Percentiles rank a stretch among this genome's conserved stretches.
Conservation (phyloP, 2,113 vertebrate genomes). For the Callaeas wilsoni region DNA sequence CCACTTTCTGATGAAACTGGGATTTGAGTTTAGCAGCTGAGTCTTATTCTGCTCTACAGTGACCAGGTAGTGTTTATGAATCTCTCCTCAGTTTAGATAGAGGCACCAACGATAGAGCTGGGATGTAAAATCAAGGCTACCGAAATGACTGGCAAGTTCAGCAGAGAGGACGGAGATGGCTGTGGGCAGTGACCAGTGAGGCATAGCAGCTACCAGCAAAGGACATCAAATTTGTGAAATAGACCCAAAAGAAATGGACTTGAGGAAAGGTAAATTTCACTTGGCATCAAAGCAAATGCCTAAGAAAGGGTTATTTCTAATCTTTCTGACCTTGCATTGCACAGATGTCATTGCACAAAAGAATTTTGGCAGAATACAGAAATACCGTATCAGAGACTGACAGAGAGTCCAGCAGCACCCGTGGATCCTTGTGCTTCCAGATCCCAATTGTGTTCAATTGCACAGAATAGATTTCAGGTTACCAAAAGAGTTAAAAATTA, state of each 20-base stretch:
- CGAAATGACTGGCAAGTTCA: not conserved
- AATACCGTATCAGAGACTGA: not conserved
- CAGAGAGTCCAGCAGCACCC: rapidly evolving
- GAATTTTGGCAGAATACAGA: not conserved
- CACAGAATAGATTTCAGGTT: not conserved
- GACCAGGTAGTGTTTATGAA: not conserved
- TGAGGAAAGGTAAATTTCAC: not conserved
- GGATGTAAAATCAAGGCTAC: not conserved
- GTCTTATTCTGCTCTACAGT: not conserved
- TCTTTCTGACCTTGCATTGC: not conserved
- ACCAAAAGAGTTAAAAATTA: not conserved
- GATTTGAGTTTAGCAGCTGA: not conserved
- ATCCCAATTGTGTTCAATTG: not conserved
- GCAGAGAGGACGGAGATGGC: not conserved
- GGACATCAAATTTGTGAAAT: not conserved
- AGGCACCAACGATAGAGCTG: not conserved
- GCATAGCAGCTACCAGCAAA: not conserved
- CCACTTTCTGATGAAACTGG: not conserved
- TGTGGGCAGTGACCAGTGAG: not conserved
- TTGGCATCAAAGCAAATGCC: not conserved
- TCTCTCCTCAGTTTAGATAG: not conserved
- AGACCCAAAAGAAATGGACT: not conserved
- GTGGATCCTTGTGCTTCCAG: not conserved
- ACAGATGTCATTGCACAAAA: not conserved
- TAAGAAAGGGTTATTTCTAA: not conserved